Evolutionary conservation across 2,113 vertebrate genomes (phyloP), one percentile per base, ranked within the genome.

Genomic region (Nanger granti): DNA sequence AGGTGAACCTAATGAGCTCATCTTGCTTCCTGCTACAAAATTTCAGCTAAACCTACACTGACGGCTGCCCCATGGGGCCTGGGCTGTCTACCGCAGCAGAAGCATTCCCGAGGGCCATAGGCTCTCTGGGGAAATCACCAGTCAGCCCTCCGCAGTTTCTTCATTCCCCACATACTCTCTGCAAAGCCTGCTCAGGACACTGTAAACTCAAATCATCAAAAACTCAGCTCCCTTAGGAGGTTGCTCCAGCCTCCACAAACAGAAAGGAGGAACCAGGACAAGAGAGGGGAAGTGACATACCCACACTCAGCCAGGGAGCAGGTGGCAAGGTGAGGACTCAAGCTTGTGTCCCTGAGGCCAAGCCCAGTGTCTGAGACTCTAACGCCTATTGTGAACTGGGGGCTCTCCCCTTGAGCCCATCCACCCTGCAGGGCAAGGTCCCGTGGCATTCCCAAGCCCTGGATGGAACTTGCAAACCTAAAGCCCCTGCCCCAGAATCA

Each of bases 71-170:
- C 0, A 13, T 1, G n/a, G 54, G 89, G 29, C 49, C 62, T 47
- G 6, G 62, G 55, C 87, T 52, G 47, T 84, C 94, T 80, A 1
- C 41, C 0, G 2, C 9, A 18, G 55, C 0, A 0, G n/a, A 28
- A 85, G 52, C 31, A 41, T 92, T 47, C 91, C 80, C 5, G 0
- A 15, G 0, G 2, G 26, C 54, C 55, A 8, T 26, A 4, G 87
- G 7, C 89, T 47, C 91, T 94, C 89, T 0, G 7, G 92, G 94
- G 96, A 96, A 95, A 95, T 92, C 96, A 97, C 54, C 93, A 29
- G 96, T 93, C 84, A 55, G 79, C 49, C 29, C 31, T 73, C 87
- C 20, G 10, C n/a, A 17, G 59, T 95, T 87, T 87, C 82, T 91
- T 89, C 28, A 4, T 76, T 91, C 84, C 64, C 69, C 24, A 15